phyloP scores from a whole-genome alignment of 2,113 vertebrate species.

The Ahaetulla prasina region DNA sequence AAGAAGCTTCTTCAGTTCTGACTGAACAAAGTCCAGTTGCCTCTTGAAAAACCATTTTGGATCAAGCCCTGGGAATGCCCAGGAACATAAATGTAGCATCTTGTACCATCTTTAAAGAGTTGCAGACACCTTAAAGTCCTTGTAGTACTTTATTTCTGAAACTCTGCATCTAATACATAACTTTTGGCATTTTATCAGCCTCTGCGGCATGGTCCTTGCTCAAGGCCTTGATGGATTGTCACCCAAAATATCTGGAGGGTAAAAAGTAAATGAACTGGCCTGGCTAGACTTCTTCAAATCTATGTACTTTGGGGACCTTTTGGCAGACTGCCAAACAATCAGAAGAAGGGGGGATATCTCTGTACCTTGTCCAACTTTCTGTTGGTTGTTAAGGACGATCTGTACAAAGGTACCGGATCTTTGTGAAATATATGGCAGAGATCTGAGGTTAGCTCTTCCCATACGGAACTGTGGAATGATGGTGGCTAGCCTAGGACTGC shows the following conservation, averaged over 20 bases:
- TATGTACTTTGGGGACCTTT: background rate
- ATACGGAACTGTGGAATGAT: slow-evolving; percentile 59
- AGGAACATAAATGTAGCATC: background rate
- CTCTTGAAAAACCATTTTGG: no score
- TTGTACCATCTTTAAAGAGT: background rate
- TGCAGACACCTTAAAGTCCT: background rate
- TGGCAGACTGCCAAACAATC: background rate
- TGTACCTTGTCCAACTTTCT: slow-evolving; percentile 76
- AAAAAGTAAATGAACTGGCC: background rate
- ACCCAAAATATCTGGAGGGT: background rate
- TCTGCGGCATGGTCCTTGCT: background rate
- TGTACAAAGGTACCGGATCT: slow-evolving; percentile 77
- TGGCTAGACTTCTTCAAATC: background rate
- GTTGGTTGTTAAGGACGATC: slow-evolving; percentile 78
- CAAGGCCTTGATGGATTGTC: background rate
- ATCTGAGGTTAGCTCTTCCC: slow-evolving; percentile 68
- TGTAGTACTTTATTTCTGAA: background rate
- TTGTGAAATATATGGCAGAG: slow-evolving; percentile 69
- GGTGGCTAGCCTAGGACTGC: slow-evolving; percentile 51
- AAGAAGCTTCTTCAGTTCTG: no score
- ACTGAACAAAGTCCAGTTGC: no score
- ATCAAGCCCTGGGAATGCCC: background rate
- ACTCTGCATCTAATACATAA: background rate
- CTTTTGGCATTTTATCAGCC: background rate
- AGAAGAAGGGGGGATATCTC: background rate